A percentile compares a stretch with the other conserved stretches of the same genome.
These are phyloP conservation scores for Cherax destructor DNA, from an alignment of 1,140 invertebrate genomes.

Conservation along the genomic window DNA sequence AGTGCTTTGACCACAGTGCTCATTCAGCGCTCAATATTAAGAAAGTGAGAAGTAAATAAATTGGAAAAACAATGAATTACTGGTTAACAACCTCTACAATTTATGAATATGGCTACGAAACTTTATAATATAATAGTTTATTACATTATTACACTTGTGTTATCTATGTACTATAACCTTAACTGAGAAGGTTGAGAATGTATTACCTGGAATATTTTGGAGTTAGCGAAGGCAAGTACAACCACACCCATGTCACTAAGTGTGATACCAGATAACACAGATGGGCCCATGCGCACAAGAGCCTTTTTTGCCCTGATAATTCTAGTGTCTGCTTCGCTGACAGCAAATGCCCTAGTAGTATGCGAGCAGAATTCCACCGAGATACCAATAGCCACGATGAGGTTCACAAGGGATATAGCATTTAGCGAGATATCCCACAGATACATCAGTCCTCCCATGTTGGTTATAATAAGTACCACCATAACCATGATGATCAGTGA, in stretches of 20 bases:
- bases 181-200: neutral
- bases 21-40: no score
- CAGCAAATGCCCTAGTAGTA: constrained; percentile 86
- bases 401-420: constrained; percentile 94
- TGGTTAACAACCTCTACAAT: no score
- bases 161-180: neutral
- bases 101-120: no score
- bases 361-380: constrained; percentile 97
- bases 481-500: constrained; percentile 85
- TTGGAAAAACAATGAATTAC: no score
- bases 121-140: no score
- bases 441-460: constrained; percentile 94
- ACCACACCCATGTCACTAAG: constrained; percentile 94
- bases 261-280: constrained; percentile 95
- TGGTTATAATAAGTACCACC: constrained; percentile 87
- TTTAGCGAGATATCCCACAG: constrained; percentile 92
- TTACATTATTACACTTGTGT: neutral
- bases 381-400: constrained; percentile 97
- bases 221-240: constrained; percentile 92
- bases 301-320: constrained; percentile 83
- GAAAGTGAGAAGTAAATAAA: no score
- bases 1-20: no score
- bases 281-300: constrained; percentile 88
- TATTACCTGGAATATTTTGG: constrained; percentile 89
- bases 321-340: constrained; percentile 80